phyloP scores from a whole-genome alignment of 2,888 invertebrate genomes.

The Xestobium rufovillosum region DNA sequence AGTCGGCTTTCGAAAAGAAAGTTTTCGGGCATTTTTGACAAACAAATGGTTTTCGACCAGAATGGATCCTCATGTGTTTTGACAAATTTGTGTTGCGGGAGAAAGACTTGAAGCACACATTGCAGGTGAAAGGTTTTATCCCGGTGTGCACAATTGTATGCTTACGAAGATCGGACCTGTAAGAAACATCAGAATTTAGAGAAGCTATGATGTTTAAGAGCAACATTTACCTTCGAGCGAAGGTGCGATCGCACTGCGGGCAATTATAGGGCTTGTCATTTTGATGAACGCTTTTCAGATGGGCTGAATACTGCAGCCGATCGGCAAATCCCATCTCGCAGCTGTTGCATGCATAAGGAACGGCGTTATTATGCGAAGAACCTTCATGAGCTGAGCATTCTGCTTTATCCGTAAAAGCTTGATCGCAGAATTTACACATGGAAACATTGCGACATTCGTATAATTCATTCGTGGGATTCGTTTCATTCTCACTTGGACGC shows the following conservation, averaged over 20 bases:
- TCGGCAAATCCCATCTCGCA: conserved; percentile 57
- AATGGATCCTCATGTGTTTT: conserved; percentile 66
- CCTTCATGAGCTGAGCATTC: conserved; percentile 59
- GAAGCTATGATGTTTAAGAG: too few relatives aligned
- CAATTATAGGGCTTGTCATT: conserved; percentile 65
- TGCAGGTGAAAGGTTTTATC: conserved; percentile 64
- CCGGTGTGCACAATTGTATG: conserved; percentile 74
- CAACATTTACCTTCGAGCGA: conserved; percentile 62
- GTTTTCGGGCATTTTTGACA: conserved; percentile 66
- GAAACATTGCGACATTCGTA: conserved; percentile 55
- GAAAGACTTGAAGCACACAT: conserved; percentile 65
- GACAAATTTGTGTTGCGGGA: conserved; percentile 70
- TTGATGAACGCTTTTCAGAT: conserved; percentile 59
- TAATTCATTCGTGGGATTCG: conserved; percentile 38
- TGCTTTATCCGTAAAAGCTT: conserved; percentile 59
- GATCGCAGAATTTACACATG: conserved; percentile 65
- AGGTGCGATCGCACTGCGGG: conserved; percentile 60
- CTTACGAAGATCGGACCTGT: conserved; percentile 63
- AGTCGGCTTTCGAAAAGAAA: conserved; percentile 61
- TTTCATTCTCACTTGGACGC: conserved; percentile 29
- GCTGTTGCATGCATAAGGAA: conserved; percentile 53
- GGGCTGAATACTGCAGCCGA: conserved; percentile 54
- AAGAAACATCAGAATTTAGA: too few relatives aligned
- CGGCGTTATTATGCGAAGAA: conserved; percentile 53
- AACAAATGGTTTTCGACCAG: conserved; percentile 63